A percentile compares a stretch with the other conserved stretches of the same genome.
Evolutionary conservation across 2,888 invertebrate species (phyloP).

Genomic region (Oscheius onirici): DNA sequence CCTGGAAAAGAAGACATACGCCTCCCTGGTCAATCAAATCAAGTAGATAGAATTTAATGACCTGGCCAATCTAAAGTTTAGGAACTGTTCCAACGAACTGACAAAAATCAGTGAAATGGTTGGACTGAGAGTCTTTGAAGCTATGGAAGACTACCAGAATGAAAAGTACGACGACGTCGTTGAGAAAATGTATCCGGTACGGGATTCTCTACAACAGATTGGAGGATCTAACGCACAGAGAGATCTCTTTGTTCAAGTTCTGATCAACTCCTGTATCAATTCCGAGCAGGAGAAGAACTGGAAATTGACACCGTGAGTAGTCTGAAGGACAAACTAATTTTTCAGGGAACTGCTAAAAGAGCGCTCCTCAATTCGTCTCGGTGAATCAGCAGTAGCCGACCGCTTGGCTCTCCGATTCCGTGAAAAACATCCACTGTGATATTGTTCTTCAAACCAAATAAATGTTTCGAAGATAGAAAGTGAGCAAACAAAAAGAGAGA

Average conservation of each 20-base stretch:
- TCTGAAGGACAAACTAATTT: not conserved
- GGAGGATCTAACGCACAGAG: conserved; percentile 68
- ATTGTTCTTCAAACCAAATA: not conserved
- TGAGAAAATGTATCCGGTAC: conserved; percentile 58
- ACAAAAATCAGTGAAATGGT: conserved; percentile 45
- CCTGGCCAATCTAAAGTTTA: not conserved
- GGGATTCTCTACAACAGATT: conserved; percentile 54
- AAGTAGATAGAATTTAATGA: not conserved
- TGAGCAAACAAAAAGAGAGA: conserved; percentile 12
- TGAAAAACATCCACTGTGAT: conserved; percentile 7
- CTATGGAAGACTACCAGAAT: conserved; percentile 53
- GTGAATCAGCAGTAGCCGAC: conserved; percentile 6
- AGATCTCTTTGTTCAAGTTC: conserved; percentile 65
- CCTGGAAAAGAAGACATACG: conserved; percentile 37
- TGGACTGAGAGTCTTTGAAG: conserved; percentile 59
- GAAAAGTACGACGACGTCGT: conserved; percentile 57
- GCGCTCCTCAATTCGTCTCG: not conserved
- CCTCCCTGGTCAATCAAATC: conserved; percentile 37
- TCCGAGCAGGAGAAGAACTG: conserved; percentile 47
- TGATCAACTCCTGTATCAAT: conserved; percentile 55
- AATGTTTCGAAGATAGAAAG: conserved; percentile 11
- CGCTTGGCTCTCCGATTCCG: not conserved
- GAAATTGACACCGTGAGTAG: conserved; percentile 41
- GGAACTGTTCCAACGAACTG: conserved; percentile 44
- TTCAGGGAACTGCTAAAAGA: conserved; percentile 8